phyloP scores from a whole-genome alignment of 1,140 invertebrate species.

The Musca domestica region DNA sequence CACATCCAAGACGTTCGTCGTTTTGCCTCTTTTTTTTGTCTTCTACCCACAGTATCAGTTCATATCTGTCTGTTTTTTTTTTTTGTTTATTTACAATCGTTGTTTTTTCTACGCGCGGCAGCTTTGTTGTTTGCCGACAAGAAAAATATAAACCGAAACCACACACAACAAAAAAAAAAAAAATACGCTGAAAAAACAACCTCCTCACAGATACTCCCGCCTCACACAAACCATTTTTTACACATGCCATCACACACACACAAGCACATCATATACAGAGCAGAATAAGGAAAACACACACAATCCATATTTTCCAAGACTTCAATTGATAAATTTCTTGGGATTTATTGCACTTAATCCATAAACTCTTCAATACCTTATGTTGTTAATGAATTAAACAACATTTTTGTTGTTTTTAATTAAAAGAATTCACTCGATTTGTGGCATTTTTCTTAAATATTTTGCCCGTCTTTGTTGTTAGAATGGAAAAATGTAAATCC shows the following conservation, averaged over 20 bases:
- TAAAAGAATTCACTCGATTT: not conserved
- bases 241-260: slow-evolving; percentile 14
- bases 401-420: not conserved
- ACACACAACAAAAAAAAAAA: not conserved
- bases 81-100: slow-evolving; percentile 22
- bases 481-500: too few species aligned
- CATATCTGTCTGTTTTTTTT: not conserved
- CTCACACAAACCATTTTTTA: not conserved
- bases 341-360: not conserved
- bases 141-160: not conserved
- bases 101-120: not conserved
- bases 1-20: not conserved
- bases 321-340: not conserved
- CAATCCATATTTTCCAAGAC: too few species aligned
- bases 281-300: too few species aligned
- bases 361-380: not conserved
- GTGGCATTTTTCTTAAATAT: not conserved
- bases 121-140: slow-evolving; percentile 17
- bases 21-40: not conserved
- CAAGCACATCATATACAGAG: too few species aligned
- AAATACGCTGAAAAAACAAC: not conserved
- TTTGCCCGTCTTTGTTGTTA: too few species aligned
- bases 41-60: not conserved
- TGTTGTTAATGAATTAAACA: not conserved
- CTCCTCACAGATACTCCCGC: slow-evolving; percentile 2